Conservation (phyloP, 2,113 vertebrate species). For the Ictalurus furcatus region DNA sequence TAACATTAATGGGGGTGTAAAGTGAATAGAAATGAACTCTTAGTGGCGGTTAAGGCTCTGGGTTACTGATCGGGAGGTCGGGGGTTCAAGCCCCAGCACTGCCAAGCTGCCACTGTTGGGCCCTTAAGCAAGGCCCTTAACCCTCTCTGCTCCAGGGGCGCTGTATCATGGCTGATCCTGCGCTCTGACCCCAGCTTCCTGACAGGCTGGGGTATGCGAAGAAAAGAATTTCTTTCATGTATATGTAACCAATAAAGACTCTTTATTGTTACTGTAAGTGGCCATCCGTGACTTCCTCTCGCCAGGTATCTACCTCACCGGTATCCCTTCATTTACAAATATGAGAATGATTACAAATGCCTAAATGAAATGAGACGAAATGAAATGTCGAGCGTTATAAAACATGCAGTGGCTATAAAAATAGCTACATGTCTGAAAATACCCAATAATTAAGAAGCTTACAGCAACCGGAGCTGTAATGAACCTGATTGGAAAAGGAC, state of each 20-base stretch:
- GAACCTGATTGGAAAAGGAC: background rate
- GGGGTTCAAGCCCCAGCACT: no score
- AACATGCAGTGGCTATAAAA: slow-evolving; percentile 1
- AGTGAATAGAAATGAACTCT: background rate
- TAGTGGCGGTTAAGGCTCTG: no score
- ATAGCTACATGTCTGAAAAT: background rate
- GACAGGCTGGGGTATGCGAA: no score
- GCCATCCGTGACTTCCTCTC: background rate
- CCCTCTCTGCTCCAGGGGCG: no score
- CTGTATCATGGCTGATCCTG: no score
- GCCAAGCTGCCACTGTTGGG: no score
- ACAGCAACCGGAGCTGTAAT: background rate
- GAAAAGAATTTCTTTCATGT: no score
- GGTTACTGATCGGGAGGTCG: no score
- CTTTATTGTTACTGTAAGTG: background rate
- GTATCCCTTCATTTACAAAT: background rate
- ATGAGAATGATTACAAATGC: background rate
- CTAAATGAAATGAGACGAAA: background rate
- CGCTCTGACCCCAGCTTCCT: no score
- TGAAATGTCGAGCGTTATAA: background rate
- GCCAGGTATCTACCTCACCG: no score
- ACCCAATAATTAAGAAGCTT: slow-evolving; percentile 14
- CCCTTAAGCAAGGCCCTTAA: no score
- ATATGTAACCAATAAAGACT: no score
- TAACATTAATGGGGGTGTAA: background rate